phyloP scores from a whole-genome alignment of 2,797 vertebrate species.

The Phoebastria nigripes region DNA sequence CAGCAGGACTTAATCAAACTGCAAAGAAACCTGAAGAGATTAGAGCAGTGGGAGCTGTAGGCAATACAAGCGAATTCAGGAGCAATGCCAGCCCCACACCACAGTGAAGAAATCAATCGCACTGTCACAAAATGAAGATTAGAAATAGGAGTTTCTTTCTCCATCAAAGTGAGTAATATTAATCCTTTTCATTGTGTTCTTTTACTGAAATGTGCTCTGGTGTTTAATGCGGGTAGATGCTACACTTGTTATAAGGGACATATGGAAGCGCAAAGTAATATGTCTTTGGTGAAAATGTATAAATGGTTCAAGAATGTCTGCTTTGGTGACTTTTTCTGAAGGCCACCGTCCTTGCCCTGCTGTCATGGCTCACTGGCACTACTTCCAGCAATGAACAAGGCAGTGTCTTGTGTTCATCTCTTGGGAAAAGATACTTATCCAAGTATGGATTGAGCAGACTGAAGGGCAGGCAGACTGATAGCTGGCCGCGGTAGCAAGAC shows the following conservation, averaged over 20 bases:
- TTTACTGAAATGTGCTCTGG: not conserved
- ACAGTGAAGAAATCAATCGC: not conserved
- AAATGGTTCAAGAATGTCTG: not conserved
- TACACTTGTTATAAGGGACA: not conserved
- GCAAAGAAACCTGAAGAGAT: slow-evolving; percentile 40
- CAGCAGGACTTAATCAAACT: slow-evolving; percentile 33
- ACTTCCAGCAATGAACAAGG: not conserved
- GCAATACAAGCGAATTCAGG: not conserved
- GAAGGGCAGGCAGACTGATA: not conserved
- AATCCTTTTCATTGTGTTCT: not conserved
- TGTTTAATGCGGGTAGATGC: not conserved
- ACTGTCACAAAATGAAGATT: not conserved
- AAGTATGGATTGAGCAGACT: not conserved
- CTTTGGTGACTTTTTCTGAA: not conserved
- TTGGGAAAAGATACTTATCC: not conserved
- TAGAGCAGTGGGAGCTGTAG: slow-evolving; percentile 6
- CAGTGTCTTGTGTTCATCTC: not conserved
- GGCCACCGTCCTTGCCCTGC: not conserved
- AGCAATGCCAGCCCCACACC: not conserved
- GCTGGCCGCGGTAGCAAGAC: not conserved
- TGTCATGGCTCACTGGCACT: not conserved
- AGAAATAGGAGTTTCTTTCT: not conserved
- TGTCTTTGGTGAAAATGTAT: not conserved
- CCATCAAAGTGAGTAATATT: not conserved
- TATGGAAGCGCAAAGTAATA: not conserved